Evolutionary conservation across 2,888 invertebrate genomes (phyloP).

Genomic region (Stenchaetothrips biformis): DNA sequence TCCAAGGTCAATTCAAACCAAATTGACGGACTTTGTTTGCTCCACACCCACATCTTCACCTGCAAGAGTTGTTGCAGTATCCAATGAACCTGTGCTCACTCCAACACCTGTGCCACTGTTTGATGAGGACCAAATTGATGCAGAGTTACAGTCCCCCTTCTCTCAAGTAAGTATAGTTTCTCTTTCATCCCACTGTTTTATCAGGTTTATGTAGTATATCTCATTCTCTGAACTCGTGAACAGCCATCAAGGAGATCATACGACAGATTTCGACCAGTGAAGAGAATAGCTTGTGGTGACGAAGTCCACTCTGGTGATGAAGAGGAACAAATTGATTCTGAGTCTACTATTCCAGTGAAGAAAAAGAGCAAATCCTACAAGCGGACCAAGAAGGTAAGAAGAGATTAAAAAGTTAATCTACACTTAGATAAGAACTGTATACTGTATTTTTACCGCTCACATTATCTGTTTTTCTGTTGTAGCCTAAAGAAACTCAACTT

Average conservation of each 20-base stretch:
- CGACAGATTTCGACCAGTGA: not conserved
- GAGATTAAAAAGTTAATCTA: not conserved
- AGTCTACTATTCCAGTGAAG: not conserved
- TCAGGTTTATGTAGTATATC: not conserved
- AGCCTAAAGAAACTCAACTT: not conserved
- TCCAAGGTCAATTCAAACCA: not conserved
- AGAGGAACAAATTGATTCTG: not conserved
- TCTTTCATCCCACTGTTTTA: not conserved
- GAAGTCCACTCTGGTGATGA: not conserved
- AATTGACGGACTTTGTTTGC: not conserved
- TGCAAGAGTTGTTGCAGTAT: not conserved
- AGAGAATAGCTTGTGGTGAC: not conserved
- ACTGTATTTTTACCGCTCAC: not conserved
- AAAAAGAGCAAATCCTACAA: not conserved
- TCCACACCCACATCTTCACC: not conserved
- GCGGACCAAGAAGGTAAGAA: not conserved
- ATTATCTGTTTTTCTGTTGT: not conserved
- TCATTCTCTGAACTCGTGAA: not conserved
- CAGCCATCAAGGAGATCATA: slow-evolving; percentile 1
- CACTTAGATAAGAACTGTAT: not conserved
- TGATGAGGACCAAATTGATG: not conserved
- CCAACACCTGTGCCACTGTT: not conserved
- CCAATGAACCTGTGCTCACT: not conserved
- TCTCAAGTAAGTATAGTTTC: not conserved
- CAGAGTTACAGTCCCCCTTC: not conserved